Percentiles rank a stretch among this genome's conserved stretches.
phyloP scores from a whole-genome alignment of 2,113 vertebrate species.

The Galemys pyrenaicus region DNA sequence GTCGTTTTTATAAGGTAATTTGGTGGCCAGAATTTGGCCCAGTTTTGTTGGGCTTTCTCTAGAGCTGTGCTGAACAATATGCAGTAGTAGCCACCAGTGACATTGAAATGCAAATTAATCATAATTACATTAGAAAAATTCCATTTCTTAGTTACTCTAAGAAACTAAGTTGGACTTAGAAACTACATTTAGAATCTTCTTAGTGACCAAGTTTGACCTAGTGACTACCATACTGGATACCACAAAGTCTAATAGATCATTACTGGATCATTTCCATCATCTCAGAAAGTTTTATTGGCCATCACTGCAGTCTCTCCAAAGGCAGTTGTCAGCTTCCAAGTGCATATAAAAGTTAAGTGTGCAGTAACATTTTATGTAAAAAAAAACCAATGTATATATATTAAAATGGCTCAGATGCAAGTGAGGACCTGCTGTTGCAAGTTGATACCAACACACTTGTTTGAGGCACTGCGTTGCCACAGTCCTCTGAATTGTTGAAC shows the following conservation, averaged over 20 bases:
- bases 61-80: neutral
- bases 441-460: too few species aligned
- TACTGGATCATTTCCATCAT: neutral
- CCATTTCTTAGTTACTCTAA: neutral
- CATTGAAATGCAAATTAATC: neutral
- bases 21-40: neutral
- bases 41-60: slow-evolving; percentile 14
- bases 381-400: too few species aligned
- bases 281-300: neutral
- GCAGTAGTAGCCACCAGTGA: slow-evolving; percentile 10
- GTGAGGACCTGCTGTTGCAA: too few species aligned
- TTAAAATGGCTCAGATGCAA: too few species aligned
- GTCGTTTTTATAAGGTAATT: neutral
- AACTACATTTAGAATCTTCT: neutral
- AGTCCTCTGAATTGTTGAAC: too few species aligned
- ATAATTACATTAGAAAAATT: neutral
- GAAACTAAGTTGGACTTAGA: too few species aligned
- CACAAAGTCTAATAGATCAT: neutral
- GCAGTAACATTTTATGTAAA: too few species aligned
- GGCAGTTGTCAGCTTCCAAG: neutral
- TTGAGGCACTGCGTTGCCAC: too few species aligned
- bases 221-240: neutral
- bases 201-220: neutral
- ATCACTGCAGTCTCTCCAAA: neutral
- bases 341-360: too few species aligned